Conservation (phyloP, 2,113 vertebrate species). For the Perognathus longimembris region DNA sequence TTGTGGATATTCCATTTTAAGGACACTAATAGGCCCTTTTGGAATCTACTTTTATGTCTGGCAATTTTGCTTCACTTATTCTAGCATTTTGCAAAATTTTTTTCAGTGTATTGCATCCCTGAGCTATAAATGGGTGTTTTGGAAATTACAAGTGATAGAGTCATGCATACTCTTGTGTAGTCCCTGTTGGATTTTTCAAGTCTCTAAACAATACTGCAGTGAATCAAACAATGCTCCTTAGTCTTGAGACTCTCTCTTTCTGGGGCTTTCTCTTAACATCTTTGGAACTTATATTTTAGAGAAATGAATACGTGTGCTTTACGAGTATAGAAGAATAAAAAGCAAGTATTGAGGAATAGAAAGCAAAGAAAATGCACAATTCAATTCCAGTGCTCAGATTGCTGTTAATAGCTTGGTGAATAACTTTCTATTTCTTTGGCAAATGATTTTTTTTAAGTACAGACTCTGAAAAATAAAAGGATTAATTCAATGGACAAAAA, state of each 20-base stretch:
- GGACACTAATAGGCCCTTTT: not conserved
- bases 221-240: slow-evolving; percentile 8
- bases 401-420: not conserved
- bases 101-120: not conserved
- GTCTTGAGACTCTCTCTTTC: slow-evolving; percentile 20
- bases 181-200: not conserved
- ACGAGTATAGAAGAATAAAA: not conserved
- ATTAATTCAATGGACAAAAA: not conserved
- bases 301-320: not conserved
- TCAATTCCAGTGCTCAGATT: not conserved
- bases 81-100: slow-evolving; percentile 19
- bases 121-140: not conserved
- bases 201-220: not conserved
- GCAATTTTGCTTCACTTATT: slow-evolving; percentile 19
- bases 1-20: not conserved
- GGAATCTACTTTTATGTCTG: not conserved
- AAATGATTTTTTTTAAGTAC: not conserved
- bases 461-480: not conserved
- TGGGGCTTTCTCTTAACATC: not conserved
- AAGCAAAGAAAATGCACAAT: slow-evolving; percentile 32
- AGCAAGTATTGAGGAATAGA: not conserved
- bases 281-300: not conserved
- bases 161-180: not conserved
- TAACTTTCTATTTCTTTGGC: not conserved
- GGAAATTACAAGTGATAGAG: not conserved